phyloP scores from a whole-genome alignment of 2,888 invertebrate species.

The Cataglyphis altisquamis region DNA sequence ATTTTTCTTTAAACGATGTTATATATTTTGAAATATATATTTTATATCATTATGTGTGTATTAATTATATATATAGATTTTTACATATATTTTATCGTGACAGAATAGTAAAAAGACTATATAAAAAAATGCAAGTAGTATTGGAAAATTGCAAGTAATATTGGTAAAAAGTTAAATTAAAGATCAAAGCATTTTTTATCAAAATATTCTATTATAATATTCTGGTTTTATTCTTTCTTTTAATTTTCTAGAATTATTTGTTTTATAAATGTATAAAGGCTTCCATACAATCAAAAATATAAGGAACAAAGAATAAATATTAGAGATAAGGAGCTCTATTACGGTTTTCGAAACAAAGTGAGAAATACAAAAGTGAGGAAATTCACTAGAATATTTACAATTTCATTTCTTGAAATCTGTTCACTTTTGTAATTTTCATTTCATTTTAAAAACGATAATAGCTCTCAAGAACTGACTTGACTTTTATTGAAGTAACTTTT shows the following conservation, averaged over 20 bases:
- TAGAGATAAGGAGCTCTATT: no score
- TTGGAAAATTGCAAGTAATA: no score
- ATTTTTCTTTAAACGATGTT: background rate
- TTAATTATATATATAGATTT: background rate
- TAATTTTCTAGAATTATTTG: background rate
- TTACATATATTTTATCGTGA: background rate
- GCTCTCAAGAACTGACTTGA: no score
- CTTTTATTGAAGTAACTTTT: no score
- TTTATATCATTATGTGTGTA: background rate
- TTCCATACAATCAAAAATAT: no score
- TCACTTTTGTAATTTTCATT: no score
- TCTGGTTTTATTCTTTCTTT: background rate
- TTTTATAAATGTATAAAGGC: background rate
- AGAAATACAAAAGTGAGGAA: no score
- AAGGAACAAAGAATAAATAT: no score
- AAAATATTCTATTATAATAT: background rate
- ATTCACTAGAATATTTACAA: no score
- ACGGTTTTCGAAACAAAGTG: no score
- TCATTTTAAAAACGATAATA: no score
- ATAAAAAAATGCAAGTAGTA: background rate
- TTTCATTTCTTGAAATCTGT: no score
- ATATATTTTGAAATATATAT: slow-evolving; percentile 13
- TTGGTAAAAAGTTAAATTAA: background rate
- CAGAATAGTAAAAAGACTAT: background rate
- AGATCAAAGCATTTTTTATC: background rate